Percentiles rank a stretch among this genome's conserved stretches.
These are phyloP conservation scores for Heliconius sara DNA, from an alignment of 2,888 invertebrate species.

Conservation along the genomic window DNA sequence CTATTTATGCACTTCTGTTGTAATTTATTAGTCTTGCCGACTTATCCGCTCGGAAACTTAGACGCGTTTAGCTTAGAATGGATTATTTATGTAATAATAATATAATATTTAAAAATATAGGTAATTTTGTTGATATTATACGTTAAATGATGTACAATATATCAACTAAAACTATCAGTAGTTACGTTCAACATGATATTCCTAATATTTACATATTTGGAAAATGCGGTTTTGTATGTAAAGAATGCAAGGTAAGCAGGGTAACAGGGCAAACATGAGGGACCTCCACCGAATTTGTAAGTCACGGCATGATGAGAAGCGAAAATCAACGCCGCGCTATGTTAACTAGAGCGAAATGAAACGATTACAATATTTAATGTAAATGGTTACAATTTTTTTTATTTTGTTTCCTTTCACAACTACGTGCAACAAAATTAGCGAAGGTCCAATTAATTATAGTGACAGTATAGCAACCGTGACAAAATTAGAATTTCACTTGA, in stretches of 20 bases:
- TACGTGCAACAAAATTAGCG: conserved; percentile 1
- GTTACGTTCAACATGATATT: too few species aligned
- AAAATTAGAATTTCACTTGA: conserved; percentile 23
- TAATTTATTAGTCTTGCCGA: conserved; percentile 34
- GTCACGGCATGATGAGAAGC: too few species aligned
- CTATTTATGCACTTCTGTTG: conserved; percentile 34
- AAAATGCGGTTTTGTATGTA: too few species aligned
- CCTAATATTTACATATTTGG: too few species aligned
- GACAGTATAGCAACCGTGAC: neutral
- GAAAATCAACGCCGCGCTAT: too few species aligned
- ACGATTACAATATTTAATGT: too few species aligned
- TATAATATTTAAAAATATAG: neutral
- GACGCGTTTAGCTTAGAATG: neutral
- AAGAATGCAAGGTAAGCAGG: too few species aligned
- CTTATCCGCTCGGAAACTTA: conserved; percentile 19
- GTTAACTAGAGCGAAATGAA: too few species aligned
- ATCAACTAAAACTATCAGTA: neutral
- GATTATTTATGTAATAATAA: neutral
- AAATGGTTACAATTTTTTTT: neutral
- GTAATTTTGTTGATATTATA: neutral
- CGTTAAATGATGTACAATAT: neutral
- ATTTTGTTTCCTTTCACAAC: neutral
- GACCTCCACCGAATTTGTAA: too few species aligned
- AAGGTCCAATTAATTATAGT: conserved; percentile 5
- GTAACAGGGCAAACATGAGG: too few species aligned